Base-by-base conservation (phyloP, 2,797 vertebrate species). In the Cossypha niveicapilla region DNA sequence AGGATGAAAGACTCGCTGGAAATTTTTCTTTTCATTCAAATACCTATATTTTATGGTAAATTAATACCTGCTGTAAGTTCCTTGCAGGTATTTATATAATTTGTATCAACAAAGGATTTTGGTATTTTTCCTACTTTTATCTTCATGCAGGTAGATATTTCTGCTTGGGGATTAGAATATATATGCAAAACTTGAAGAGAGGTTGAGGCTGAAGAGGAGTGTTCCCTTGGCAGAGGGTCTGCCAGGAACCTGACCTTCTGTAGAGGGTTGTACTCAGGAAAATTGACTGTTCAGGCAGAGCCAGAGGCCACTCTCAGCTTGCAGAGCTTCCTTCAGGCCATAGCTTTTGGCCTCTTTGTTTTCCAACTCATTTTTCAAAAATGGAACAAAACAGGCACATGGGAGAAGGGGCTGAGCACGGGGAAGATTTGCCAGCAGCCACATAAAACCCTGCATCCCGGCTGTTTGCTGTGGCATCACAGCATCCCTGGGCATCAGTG, bases 161-260 rank as follows among this genome's bases (percentile, higher is more conserved):
- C 41, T 57, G 28, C 34, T 60, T 1, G 1, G 18, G 23, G 35
- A 30, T 85, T 88, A 70, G 13, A 72, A 58, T 2, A 32, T 30
- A 9, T 44, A 11, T 0, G 1, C 19, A 17, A 30, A 84, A 45
- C 24, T 70, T 3, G 3, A 57, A 50, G 54, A 0, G 4, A 53
- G 37, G 37, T 41, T 58, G 50, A 71, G 57, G 30, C 19, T 57
- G 54, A 54, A 58, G 76, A 48, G 37, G 11, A 42, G 10, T 3
- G 6, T 76, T 77, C 18, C 11, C 3, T 18, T 72, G 44, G 62
- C 51, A 66, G 41, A 88, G 18, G 17, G 18, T 41, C 54, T 18
- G 7, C 17, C 61, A 39, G 48, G 39, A 77, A 24, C 37, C 51
- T 35, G 54, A 79, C 41, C 30, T 53, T 78, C 51, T 35, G 44